Percentiles rank a stretch among this genome's conserved stretches.
These are phyloP conservation scores for Netelia fuscicornis DNA, from an alignment of 2,888 invertebrate genomes.

Conservation along the genomic window DNA sequence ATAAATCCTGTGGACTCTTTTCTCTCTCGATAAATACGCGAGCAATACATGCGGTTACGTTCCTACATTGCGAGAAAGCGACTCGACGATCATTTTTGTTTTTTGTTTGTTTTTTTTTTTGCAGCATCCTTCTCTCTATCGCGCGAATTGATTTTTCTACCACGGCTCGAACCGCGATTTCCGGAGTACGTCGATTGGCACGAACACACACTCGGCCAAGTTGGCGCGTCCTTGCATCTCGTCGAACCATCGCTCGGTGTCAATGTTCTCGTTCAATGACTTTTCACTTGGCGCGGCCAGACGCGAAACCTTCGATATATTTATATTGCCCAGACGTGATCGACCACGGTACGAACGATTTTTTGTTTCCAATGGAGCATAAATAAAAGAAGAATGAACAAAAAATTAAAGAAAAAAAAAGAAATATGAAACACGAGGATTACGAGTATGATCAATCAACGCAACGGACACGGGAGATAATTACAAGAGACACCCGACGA, in stretches of 20 bases:
- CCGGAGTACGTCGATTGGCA: conserved; percentile 57
- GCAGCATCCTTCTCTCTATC: neutral
- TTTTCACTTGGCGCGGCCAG: neutral
- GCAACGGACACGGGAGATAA: conserved; percentile 44
- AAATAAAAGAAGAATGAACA: neutral
- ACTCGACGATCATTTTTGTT: conserved; percentile 9
- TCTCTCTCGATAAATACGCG: neutral
- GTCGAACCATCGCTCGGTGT: conserved; percentile 45
- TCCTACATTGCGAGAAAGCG: conserved; percentile 6
- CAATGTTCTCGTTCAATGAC: conserved; percentile 65
- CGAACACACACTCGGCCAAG: conserved; percentile 60
- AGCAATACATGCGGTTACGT: neutral
- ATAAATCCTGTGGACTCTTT: neutral
- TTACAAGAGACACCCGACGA: conserved; percentile 50
- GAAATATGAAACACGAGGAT: conserved; percentile 13
- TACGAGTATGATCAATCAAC: conserved; percentile 42
- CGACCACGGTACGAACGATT: neutral
- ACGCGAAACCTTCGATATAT: conserved; percentile 32
- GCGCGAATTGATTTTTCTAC: conserved; percentile 24
- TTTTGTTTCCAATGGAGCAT: neutral
- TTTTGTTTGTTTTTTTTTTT: neutral
- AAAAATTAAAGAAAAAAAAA: neutral
- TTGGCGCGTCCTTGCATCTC: conserved; percentile 55
- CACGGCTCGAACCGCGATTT: conserved; percentile 62
- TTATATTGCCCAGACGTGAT: conserved; percentile 6